Conservation (phyloP, 2,113 vertebrate species). For the Lepidothrix coronata region DNA sequence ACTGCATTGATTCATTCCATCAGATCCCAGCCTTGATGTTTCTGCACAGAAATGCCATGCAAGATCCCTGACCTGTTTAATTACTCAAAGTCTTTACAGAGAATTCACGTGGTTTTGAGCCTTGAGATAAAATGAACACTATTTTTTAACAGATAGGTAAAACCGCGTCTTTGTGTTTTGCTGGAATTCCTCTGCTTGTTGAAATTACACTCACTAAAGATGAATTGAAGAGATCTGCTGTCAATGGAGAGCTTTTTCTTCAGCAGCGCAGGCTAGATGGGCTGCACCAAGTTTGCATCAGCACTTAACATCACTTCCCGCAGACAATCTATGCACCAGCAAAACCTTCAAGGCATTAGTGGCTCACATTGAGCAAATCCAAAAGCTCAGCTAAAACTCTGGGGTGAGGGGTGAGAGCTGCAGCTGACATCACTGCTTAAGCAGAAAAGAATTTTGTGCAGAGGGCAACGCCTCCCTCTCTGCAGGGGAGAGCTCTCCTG, state of each 20-base stretch:
- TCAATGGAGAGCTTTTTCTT: neutral
- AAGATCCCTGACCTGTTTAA: neutral
- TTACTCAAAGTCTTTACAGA: neutral
- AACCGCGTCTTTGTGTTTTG: neutral
- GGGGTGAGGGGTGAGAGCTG: neutral
- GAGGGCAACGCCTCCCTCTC: neutral
- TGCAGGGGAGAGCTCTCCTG: neutral
- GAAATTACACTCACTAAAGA: neutral
- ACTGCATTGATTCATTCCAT: neutral
- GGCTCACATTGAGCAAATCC: neutral
- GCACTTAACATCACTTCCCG: neutral
- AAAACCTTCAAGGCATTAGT: neutral
- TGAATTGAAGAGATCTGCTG: neutral
- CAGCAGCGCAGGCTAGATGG: neutral
- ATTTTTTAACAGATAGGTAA: neutral
- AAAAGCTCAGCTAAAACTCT: neutral
- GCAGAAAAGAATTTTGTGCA: conserved; percentile 13
- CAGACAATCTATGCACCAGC: neutral
- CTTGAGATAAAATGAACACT: neutral
- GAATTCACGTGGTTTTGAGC: neutral
- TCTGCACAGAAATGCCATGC: neutral
- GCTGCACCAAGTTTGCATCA: neutral
- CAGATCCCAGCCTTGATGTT: neutral
- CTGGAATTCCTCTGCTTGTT: neutral
- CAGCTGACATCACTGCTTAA: neutral